Evolutionary conservation across 2,113 vertebrate genomes (phyloP).

Genomic region (Lepisosteus oculatus): DNA sequence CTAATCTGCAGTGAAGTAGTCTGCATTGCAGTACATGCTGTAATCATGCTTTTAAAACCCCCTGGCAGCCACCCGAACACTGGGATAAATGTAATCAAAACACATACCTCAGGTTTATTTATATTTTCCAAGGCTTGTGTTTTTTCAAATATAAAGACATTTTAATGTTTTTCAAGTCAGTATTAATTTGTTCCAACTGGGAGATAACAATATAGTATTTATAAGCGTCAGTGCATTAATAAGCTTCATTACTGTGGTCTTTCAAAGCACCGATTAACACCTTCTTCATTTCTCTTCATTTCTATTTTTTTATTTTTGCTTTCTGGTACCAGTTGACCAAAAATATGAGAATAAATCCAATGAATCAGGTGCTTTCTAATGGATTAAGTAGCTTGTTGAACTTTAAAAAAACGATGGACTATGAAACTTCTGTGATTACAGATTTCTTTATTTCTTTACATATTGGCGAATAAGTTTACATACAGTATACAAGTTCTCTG

Average conservation of each 20-base stretch:
- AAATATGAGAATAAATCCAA: neutral
- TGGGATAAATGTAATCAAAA: neutral
- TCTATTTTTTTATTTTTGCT: too few relatives aligned
- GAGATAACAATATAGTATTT: conserved; percentile 3
- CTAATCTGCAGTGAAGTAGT: neutral
- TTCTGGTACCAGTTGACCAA: neutral
- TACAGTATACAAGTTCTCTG: too few relatives aligned
- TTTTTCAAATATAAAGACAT: neutral
- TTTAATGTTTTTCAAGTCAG: neutral
- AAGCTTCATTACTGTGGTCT: neutral
- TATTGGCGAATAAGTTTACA: too few relatives aligned
- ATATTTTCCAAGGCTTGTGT: neutral
- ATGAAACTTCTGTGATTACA: too few relatives aligned
- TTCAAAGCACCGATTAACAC: neutral
- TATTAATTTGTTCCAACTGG: neutral
- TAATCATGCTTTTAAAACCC: neutral
- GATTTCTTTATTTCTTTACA: too few relatives aligned
- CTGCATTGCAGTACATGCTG: neutral
- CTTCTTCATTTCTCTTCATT: neutral
- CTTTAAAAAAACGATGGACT: too few relatives aligned
- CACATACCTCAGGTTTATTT: neutral
- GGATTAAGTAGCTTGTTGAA: too few relatives aligned
- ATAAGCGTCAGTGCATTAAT: neutral
- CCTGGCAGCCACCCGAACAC: neutral
- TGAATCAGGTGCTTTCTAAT: too few relatives aligned